phyloP scores from a whole-genome alignment of 2,888 invertebrate genomes.

The Amiota minor region DNA sequence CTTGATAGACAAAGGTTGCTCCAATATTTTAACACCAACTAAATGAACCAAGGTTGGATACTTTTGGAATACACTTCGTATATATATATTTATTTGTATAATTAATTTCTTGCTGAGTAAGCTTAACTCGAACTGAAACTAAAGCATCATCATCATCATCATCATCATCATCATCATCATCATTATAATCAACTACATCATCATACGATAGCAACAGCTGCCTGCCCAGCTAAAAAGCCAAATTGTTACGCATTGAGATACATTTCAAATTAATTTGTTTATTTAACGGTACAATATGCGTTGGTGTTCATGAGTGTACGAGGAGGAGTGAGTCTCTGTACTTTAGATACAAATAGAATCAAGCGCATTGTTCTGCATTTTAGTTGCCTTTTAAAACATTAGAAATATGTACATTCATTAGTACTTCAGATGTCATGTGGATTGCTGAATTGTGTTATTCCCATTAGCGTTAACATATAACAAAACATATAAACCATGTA shows the following conservation, averaged over 20 bases:
- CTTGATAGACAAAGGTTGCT: too few relatives aligned
- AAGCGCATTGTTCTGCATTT: neutral
- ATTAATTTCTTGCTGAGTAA: conserved; percentile 28
- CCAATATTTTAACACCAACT: neutral
- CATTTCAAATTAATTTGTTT: conserved; percentile 23
- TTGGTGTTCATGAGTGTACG: neutral
- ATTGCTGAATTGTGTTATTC: neutral
- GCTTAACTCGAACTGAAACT: conserved; percentile 5
- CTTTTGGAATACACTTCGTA: neutral
- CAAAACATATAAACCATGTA: neutral
- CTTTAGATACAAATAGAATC: neutral
- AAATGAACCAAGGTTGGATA: neutral
- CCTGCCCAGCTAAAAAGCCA: too few relatives aligned
- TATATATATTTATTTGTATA: conserved; percentile 17
- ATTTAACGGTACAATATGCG: conserved; percentile 1
- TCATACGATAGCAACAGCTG: too few relatives aligned
- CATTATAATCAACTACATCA: too few relatives aligned
- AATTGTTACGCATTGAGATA: conserved; percentile 15
- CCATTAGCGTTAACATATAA: neutral
- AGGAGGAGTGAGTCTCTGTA: too few relatives aligned
- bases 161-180: neutral
- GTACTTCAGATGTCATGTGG: too few relatives aligned
- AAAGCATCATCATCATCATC: neutral
- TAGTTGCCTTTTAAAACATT: too few relatives aligned
- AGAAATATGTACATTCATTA: too few relatives aligned